A percentile compares a stretch with the other conserved stretches of the same genome.
Evolutionary conservation across 1,140 invertebrate species (phyloP).

Genomic region (Camponotus pennsylvanicus): DNA sequence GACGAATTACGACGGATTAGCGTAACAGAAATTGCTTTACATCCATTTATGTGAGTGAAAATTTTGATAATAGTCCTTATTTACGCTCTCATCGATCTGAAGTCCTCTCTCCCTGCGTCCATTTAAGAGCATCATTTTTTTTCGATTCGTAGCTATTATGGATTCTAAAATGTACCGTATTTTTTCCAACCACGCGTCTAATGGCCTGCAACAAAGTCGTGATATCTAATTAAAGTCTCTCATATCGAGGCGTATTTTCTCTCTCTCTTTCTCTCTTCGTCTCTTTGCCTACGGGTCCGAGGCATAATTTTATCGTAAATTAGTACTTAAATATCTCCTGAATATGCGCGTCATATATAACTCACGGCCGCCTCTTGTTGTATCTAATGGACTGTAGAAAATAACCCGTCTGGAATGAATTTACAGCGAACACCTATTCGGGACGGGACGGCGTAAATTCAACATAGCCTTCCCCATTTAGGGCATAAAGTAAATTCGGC

Average conservation of each 20-base stretch:
- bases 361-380: constrained; percentile 25
- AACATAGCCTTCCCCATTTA: constrained; percentile 57
- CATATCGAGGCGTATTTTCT: not conserved
- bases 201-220: constrained; percentile 3
- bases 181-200: not conserved
- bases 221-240: constrained; percentile 39
- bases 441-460: constrained; percentile 52
- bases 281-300: not conserved
- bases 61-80: not conserved
- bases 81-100: not conserved
- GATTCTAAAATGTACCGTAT: constrained; percentile 8
- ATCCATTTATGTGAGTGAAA: constrained; percentile 2
- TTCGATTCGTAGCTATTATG: not conserved
- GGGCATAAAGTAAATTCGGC: constrained; percentile 62
- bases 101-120: not conserved
- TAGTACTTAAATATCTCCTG: constrained; percentile 49
- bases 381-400: constrained; percentile 59
- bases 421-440: constrained; percentile 48
- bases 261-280: too few species aligned
- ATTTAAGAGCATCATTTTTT: not conserved
- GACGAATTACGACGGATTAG: constrained; percentile 32
- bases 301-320: constrained; percentile 56
- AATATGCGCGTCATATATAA: constrained; percentile 42
- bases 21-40: constrained; percentile 9
- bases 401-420: constrained; percentile 58